These are phyloP conservation scores for Rhinolophus ferrumequinum DNA, from an alignment of 2,113 vertebrate genomes.

Conservation along the genomic window DNA sequence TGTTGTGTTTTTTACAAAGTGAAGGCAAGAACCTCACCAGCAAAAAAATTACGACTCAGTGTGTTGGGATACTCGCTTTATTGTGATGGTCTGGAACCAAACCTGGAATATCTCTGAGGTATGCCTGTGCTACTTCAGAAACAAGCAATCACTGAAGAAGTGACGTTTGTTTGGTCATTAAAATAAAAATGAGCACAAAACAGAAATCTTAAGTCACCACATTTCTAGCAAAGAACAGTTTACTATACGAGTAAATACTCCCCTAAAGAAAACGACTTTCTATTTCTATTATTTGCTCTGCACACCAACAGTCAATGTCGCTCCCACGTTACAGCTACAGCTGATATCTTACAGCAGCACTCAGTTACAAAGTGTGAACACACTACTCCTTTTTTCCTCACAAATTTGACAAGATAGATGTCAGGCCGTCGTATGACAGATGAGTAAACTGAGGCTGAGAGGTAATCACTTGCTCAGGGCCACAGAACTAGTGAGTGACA, in stretches of 20 bases:
- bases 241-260: not conserved
- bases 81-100: not conserved
- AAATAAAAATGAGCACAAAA: not conserved
- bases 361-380: not conserved
- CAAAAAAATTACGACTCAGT: not conserved
- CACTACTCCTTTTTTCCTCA: not conserved
- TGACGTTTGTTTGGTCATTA: not conserved
- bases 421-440: not conserved
- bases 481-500: not conserved
- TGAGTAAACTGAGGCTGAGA: not conserved
- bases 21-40: not conserved
- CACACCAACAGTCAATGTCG: not conserved
- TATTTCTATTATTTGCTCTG: not conserved
- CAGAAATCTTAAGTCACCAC: not conserved
- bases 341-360: not conserved
- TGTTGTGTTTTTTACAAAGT: not conserved
- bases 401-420: not conserved
- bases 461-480: not conserved
- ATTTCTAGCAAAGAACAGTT: constrained; percentile 6
- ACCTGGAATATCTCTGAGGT: not conserved
- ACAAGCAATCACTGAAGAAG: not conserved
- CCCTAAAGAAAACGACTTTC: not conserved
- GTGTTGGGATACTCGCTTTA: not conserved
- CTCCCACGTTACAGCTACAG: not conserved
- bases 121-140: not conserved